Base-by-base conservation (phyloP, 1,140 invertebrate species). In the Drosophila arawakana region DNA sequence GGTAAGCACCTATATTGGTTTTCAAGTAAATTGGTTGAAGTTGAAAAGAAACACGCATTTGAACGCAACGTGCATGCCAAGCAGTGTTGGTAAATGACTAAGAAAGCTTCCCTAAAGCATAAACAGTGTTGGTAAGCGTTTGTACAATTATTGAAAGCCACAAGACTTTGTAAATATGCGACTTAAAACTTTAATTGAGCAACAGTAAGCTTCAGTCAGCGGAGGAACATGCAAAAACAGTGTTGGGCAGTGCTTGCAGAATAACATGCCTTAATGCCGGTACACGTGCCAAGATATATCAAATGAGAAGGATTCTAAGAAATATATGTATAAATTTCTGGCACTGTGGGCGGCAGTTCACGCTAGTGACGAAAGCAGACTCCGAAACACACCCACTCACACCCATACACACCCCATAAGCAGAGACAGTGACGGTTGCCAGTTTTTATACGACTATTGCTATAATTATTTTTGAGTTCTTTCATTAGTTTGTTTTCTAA, bases 231-330 rank as follows among this genome's bases (percentile, higher is more conserved):
- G 41, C 57, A 3, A 47, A 73, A 73, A 41, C 46, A 30, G 34
- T 15, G 70, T 63, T 73, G 58, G 39, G 44, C 39, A 78, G 69
- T 49, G 71, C 54, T 67, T 6, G 6, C 1, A 52, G 18, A 4
- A 25, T 10, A 10, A 21, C 46, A 49, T 49, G 8, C 18, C 25
- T 8, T 47, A 30, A 50, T 25, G 11, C 25, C 25, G 6, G 25
- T 30, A 2, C 25, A n/a, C 47, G 11, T 50, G n/a, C 49, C 13
- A n/a, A 34, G 49, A 6, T 49, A 25, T 49, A 11, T 49, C 2
- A 10, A 13, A 21, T 9, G 1, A 18, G 9, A 47, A 18, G 9
- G 47, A 49, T 11, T 49, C 21, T 13, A 49, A 49, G 21, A 47
- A 7, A 47, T 47, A 50, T 30, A 50, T 25, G 10, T 50, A 50